Base-by-base conservation (phyloP, 2,888 invertebrate species). In the Globia sparganii region DNA sequence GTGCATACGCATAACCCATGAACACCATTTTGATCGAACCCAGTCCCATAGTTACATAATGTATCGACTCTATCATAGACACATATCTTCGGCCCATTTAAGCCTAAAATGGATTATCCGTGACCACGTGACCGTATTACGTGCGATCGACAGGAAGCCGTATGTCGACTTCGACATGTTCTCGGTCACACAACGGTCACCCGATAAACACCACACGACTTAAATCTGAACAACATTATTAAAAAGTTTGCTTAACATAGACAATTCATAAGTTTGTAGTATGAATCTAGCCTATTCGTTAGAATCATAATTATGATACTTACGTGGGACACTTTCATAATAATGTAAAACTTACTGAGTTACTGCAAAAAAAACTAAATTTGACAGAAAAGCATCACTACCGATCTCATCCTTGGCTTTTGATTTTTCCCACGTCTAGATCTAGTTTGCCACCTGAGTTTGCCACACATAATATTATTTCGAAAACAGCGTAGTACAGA, bases 151-250 rank as follows among this genome's bases (percentile, higher is more conserved):
- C 89, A 91, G 91, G 91, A 91, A 91, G 87, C 89, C 83, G 43
- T 90, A n/a, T n/a, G 85, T 72, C 64, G 67, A 80, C 87, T 31
- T 89, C 65, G 72, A 80, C 79, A 78, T 78, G 69, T 86, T 86
- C 74, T 87, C 87, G 91, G 91, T 88, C 91, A 88, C 21, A 66
- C 89, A 91, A 91, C 91, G 91, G 91, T 91, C 61, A 81, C 11
- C 72, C 87, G 83, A 86, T 85, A 81, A 80, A 84, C 70, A 37
- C 64, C 34, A 70, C 34, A 70, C 71, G 73, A 62, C 81, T 75
- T 86, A 77, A 65, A 83, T 78, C 66, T 40, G 40, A 83, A 67
- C 67, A 70, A 61, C 40, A 15, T 58, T 67, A 56, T 49, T 70
- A 79, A 79, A 82, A 81, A 76, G 53, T 49, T 72, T 25, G 18